Percentiles rank a stretch among this genome's conserved stretches.
phyloP scores from a whole-genome alignment of 2,797 vertebrate genomes.

The Buceros bicornis region DNA sequence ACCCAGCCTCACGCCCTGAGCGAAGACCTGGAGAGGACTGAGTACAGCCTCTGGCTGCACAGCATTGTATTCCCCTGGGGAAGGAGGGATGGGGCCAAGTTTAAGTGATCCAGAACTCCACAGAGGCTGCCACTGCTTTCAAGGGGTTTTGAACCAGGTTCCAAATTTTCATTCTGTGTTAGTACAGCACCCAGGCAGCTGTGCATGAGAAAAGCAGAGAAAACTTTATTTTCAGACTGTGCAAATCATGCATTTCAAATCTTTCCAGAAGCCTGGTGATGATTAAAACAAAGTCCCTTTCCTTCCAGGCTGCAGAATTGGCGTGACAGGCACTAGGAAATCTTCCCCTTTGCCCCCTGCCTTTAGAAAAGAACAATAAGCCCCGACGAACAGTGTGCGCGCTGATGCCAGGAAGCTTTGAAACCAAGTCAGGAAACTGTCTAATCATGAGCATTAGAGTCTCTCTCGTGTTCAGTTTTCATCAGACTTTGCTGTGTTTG shows the following conservation, averaged over 20 bases:
- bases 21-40: not conserved
- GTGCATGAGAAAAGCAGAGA: not conserved
- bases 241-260: not conserved
- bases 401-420: not conserved
- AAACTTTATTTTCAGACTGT: not conserved
- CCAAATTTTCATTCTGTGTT: rapidly evolving
- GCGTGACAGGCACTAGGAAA: not conserved
- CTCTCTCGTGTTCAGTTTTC: not conserved
- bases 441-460: not conserved
- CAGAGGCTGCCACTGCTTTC: not conserved
- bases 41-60: not conserved
- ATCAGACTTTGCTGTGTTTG: not conserved
- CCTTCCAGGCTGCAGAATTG: not conserved
- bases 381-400: not conserved
- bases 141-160: not conserved
- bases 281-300: not conserved
- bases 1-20: not conserved
- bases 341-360: not conserved
- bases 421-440: not conserved
- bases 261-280: not conserved
- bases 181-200: not conserved
- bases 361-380: not conserved
- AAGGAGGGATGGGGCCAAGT: not conserved
- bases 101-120: not conserved
- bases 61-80: not conserved